phyloP scores from a whole-genome alignment of 2,888 invertebrate species.

The Sarcophaga subvicina region DNA sequence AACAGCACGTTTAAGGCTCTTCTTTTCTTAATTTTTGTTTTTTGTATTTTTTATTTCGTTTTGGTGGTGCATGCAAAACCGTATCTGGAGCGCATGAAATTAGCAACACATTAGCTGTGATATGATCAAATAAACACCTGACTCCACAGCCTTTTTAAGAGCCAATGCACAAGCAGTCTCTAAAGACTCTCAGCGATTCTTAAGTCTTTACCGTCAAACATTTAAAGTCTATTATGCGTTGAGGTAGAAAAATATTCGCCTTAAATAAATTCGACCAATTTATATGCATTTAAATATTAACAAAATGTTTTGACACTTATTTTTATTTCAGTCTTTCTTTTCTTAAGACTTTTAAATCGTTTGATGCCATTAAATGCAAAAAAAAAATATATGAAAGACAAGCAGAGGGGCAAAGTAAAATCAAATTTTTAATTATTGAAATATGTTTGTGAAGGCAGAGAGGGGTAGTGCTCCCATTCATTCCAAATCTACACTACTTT shows the following conservation, averaged over 20 bases:
- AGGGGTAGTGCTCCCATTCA: too few relatives aligned
- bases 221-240: slow-evolving; percentile 27
- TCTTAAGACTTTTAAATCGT: neutral
- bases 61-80: slow-evolving; percentile 27
- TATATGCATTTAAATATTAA: slow-evolving; percentile 75
- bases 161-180: neutral
- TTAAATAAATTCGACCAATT: slow-evolving; percentile 72
- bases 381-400: neutral
- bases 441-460: neutral
- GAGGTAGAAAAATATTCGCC: slow-evolving; percentile 58
- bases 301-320: slow-evolving; percentile 77
- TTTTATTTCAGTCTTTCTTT: slow-evolving; percentile 55
- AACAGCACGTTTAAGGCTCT: slow-evolving; percentile 47
- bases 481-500: too few relatives aligned
- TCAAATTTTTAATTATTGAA: neutral
- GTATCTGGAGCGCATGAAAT: slow-evolving; percentile 68
- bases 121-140: slow-evolving; percentile 67
- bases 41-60: neutral
- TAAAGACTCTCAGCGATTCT: neutral
- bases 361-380: slow-evolving; percentile 33
- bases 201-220: neutral
- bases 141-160: slow-evolving; percentile 41
- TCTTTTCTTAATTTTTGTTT: slow-evolving; percentile 7
- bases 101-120: slow-evolving; percentile 67
- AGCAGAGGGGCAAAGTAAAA: neutral